Evolutionary conservation across 2,888 invertebrate species (phyloP).

Genomic region (Phortica magna): DNA sequence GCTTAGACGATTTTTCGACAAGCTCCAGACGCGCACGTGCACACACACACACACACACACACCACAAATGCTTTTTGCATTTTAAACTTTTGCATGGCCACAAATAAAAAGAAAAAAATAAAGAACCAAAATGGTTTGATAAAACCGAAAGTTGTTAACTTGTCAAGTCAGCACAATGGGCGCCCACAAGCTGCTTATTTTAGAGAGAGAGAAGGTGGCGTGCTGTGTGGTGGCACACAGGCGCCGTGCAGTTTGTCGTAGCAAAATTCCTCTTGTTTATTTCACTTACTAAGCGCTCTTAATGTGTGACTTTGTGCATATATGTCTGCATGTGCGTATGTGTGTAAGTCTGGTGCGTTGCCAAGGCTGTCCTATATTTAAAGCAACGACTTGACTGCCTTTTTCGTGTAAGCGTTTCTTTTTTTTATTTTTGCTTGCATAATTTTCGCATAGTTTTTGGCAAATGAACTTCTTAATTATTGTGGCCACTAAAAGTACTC

Average conservation of each 20-base stretch:
- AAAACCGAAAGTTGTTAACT: neutral
- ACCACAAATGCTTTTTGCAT: no score
- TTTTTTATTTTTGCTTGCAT: neutral
- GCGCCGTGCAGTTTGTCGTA: neutral
- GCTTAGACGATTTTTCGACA: neutral
- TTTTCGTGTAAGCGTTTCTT: conserved; percentile 1
- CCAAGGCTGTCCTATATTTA: neutral
- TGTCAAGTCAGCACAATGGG: neutral
- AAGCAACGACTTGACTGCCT: neutral
- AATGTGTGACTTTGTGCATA: neutral
- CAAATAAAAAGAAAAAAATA: neutral
- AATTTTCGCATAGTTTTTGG: no score
- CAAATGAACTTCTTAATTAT: no score
- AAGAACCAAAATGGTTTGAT: no score
- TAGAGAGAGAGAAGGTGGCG: no score
- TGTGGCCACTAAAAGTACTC: no score
- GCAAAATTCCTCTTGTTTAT: neutral
- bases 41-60: neutral
- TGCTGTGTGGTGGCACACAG: no score
- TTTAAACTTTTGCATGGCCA: neutral
- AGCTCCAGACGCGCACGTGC: no score
- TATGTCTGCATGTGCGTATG: neutral
- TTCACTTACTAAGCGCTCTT: neutral
- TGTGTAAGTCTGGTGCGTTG: no score
- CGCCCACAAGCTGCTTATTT: neutral